phyloP scores from a whole-genome alignment of 2,797 vertebrate species.

The Rallus crepitans region DNA sequence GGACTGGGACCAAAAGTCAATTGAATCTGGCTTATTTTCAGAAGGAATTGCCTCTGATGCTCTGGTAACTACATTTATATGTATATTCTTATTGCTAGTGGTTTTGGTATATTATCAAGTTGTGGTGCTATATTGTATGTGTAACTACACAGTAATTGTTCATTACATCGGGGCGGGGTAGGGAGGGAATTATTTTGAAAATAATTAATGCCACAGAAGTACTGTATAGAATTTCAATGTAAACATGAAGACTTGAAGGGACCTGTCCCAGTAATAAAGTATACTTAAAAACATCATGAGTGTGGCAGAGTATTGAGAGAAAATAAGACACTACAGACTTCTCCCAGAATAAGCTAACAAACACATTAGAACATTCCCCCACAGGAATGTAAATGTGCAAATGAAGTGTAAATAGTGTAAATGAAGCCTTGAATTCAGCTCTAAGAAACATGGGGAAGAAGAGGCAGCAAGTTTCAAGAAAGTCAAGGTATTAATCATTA shows the following conservation, averaged over 20 bases:
- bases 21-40: not conserved
- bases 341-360: not conserved
- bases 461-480: not conserved
- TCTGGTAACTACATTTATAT: not conserved
- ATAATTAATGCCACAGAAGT: not conserved
- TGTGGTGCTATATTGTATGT: not conserved
- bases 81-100: not conserved
- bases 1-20: conserved; percentile 68
- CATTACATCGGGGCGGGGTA: not conserved
- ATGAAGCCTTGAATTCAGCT: not conserved
- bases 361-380: not conserved
- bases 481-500: not conserved
- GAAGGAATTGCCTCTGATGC: not conserved
- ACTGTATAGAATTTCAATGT: not conserved
- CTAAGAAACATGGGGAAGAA: not conserved
- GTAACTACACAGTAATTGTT: not conserved
- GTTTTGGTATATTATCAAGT: not conserved
- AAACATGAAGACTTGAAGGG: not conserved
- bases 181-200: not conserved
- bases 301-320: not conserved
- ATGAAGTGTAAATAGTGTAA: not conserved
- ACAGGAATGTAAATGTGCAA: not conserved
- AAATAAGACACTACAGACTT: not conserved
- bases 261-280: not conserved
- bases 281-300: not conserved